phyloP scores from a whole-genome alignment of 1,140 invertebrate species.

The Heliconius himera region DNA sequence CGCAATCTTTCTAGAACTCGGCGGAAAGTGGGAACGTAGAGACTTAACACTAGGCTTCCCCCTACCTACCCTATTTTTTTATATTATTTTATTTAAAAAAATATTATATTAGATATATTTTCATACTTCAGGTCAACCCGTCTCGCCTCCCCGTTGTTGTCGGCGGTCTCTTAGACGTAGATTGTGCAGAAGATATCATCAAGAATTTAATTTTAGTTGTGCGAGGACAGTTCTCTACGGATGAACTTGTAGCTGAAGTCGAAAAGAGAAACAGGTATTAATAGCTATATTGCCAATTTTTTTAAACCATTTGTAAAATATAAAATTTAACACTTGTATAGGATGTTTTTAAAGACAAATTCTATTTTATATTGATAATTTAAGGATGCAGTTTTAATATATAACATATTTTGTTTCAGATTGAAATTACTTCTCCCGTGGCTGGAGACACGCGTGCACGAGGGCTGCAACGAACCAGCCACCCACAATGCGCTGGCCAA shows the following conservation, averaged over 20 bases:
- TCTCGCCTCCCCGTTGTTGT: conserved; percentile 98
- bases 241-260: conserved; percentile 99
- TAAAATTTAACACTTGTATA: background rate
- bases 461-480: conserved; percentile 97
- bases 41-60: no score
- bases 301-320: background rate
- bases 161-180: conserved; percentile 98
- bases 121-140: conserved; percentile 91
- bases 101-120: background rate
- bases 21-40: no score
- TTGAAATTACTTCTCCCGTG: conserved; percentile 97
- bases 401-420: conserved; percentile 47
- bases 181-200: conserved; percentile 99
- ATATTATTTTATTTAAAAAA: no score
- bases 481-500: conserved; percentile 99
- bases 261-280: conserved; percentile 95
- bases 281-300: background rate
- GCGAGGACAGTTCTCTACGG: conserved; percentile 98
- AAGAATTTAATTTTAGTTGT: conserved; percentile 99
- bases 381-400: background rate
- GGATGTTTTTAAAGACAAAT: no score
- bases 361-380: no score
- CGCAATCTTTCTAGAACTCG: no score
- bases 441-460: conserved; percentile 98
- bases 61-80: no score